These are phyloP conservation scores for Eledona agricola DNA, from an alignment of 2,888 invertebrate genomes.

Conservation along the genomic window DNA sequence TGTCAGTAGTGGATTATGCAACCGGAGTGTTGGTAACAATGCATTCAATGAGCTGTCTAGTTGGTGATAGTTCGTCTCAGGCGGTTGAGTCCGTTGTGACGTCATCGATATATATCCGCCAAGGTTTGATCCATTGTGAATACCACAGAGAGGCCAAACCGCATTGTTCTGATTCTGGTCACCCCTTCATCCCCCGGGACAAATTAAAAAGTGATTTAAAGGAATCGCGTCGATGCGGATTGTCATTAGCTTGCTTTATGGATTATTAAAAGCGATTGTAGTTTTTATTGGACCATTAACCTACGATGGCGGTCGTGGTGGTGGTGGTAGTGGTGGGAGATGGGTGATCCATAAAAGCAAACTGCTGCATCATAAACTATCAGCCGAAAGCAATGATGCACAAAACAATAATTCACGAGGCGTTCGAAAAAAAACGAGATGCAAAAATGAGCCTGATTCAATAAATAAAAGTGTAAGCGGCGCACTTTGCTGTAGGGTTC, in stretches of 20 bases:
- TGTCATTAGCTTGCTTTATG: constrained; percentile 28
- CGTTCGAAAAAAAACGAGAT: constrained; percentile 29
- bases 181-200: constrained; percentile 37
- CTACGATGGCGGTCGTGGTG: constrained; percentile 11
- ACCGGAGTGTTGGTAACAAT: constrained; percentile 37
- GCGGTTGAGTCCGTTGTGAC: constrained; percentile 38
- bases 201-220: constrained; percentile 23
- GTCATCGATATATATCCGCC: constrained; percentile 38
- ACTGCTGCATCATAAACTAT: constrained; percentile 34
- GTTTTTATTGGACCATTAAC: constrained; percentile 35
- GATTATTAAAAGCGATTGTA: constrained; percentile 35
- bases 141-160: constrained; percentile 35
- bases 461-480: constrained; percentile 47
- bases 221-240: constrained; percentile 21
- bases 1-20: constrained; percentile 24
- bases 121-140: constrained; percentile 38
- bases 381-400: constrained; percentile 37
- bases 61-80: constrained; percentile 42
- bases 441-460: constrained; percentile 38
- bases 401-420: constrained; percentile 35
- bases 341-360: constrained; percentile 21
- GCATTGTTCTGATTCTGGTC: constrained; percentile 41
- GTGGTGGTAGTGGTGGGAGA: constrained; percentile 1
- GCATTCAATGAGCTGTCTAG: constrained; percentile 43
- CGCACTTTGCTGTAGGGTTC: constrained; percentile 42